Conservation (phyloP, 2,888 invertebrate genomes). For the Cerastis rubricosa region DNA sequence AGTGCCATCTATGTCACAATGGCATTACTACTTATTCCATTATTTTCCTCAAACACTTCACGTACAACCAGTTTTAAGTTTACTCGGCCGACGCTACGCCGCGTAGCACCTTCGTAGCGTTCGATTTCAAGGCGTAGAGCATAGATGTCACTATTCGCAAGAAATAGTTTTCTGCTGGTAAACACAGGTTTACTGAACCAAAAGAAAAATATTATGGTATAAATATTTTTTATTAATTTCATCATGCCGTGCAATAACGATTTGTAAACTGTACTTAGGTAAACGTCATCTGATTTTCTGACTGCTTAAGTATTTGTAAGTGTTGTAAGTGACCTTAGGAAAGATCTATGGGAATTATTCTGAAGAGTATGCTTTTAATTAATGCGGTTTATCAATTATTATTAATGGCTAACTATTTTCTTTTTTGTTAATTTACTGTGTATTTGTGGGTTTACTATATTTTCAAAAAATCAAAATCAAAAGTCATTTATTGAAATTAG, state of each 20-base stretch:
- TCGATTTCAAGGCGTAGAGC: neutral
- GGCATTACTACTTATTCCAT: neutral
- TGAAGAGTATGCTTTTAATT: neutral
- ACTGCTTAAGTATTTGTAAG: neutral
- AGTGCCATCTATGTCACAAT: constrained; percentile 30
- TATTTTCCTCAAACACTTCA: neutral
- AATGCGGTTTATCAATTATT: neutral
- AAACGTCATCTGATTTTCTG: neutral
- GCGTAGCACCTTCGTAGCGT: constrained; percentile 26
- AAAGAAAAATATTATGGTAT: neutral
- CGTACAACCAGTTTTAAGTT: neutral
- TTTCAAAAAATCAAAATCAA: too few relatives aligned
- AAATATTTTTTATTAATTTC: neutral
- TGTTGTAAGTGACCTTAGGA: neutral
- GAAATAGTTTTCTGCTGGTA: too few relatives aligned
- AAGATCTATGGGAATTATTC: neutral
- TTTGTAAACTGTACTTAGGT: neutral
- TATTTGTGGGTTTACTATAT: neutral
- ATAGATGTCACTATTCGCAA: constrained; percentile 44
- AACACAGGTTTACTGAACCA: neutral
- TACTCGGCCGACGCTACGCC: neutral
- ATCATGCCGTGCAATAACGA: neutral
- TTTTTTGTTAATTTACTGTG: neutral
- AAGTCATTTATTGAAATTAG: too few relatives aligned
- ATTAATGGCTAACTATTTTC: neutral